Evolutionary conservation across 2,888 invertebrate genomes (phyloP), one percentile per base, ranked within the genome.

Genomic region (Polylopha cassiicola): DNA sequence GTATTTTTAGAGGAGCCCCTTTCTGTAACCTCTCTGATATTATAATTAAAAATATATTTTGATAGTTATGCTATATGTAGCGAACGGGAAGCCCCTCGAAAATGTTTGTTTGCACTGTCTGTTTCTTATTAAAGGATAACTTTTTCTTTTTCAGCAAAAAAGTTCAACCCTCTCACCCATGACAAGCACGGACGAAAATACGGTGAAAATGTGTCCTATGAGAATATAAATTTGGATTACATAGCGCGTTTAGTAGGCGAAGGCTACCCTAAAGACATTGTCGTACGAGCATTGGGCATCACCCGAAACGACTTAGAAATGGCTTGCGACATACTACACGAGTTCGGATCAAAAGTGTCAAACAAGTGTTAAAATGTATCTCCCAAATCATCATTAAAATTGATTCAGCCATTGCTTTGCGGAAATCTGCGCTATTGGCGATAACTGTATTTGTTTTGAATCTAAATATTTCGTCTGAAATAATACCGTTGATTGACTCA

Each of bases 251-350:
- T 98, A 44, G 95, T 96, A 28, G 91, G 90, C 39, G 96, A 97
- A 61, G 98, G 97, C 0, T 97, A 95, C 67, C 91, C 95, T 1
- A 93, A 94, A 61, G 94, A 96, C 64, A 93, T 95, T 29, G 97
- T 97, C 2, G 93, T 97, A 30, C 89, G 96, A 52, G 97, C 97
- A 3, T 86, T 98, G 54, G 94, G 95, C 44, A 97, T 98, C 59
- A 95, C 97, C 1, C 88, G 95, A 43, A 98, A 97, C 81, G 95
- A 98, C 75, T 88, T 97, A 37, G 95, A 95, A 71, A 97, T 98
- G 97, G 97, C 97, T 28, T 93, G 97, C 81, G 96, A 97, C 72
- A 97, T 97, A 65, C 82, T 97, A 53, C 93, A 95, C 70, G 95
- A 96, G 71, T 97, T 97, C 75, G 95, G 94, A n/a, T 65, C 77